These are phyloP conservation scores for Drosophila guanche DNA, from an alignment of 1,140 invertebrate species.

Conservation along the genomic window DNA sequence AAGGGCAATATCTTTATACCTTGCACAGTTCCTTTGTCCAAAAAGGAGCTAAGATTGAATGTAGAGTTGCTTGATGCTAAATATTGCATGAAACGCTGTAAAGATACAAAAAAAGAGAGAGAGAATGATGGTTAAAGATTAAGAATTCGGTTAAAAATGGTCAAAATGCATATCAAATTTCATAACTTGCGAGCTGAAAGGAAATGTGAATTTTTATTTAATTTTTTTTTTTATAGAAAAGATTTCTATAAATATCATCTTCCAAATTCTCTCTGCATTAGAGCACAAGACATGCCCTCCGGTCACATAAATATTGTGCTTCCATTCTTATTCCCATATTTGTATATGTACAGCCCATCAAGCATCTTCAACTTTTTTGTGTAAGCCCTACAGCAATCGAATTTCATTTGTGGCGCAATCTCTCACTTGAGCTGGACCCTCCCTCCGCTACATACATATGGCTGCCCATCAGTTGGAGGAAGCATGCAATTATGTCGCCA, in stretches of 20 bases:
- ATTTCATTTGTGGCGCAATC: slow-evolving; percentile 13
- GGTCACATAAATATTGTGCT: neutral
- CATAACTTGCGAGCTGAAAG: no score
- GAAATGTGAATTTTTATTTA: no score
- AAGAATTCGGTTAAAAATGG: neutral
- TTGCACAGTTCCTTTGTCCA: slow-evolving; percentile 98
- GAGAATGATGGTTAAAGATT: neutral
- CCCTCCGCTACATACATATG: neutral
- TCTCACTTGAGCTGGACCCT: neutral
- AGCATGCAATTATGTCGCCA: slow-evolving; percentile 22
- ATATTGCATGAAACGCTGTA: slow-evolving; percentile 99
- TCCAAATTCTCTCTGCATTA: no score
- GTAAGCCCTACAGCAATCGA: slow-evolving; percentile 6
- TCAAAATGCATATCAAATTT: no score
- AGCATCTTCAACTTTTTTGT: neutral
- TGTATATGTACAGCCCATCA: neutral
- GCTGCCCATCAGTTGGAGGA: slow-evolving; percentile 1
- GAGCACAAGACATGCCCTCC: no score
- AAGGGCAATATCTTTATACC: slow-evolving; percentile 85
- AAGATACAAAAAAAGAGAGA: slow-evolving; percentile 80
- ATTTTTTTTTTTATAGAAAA: no score
- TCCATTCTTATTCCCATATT: neutral
- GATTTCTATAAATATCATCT: no score
- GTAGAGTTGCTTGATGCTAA: slow-evolving; percentile 99
- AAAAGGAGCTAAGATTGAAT: slow-evolving; percentile 98